These are phyloP conservation scores for Lagopus leucura DNA, from an alignment of 2,113 vertebrate genomes.

Conservation along the genomic window DNA sequence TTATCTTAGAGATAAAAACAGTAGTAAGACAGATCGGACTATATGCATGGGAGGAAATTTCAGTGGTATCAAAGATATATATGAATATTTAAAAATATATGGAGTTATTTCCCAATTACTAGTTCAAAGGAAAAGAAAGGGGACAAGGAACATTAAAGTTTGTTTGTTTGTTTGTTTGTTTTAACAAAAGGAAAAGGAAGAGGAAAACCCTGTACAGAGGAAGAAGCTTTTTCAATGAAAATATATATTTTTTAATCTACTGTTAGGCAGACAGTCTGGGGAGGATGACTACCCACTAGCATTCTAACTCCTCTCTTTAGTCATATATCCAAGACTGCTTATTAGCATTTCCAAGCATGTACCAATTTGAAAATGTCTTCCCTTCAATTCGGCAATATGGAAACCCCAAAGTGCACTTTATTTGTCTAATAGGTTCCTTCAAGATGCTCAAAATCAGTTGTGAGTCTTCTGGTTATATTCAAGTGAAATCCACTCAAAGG, in stretches of 20 bases:
- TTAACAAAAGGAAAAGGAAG: no score
- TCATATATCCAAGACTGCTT: conserved; percentile 2
- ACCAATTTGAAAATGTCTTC: conserved; percentile 44
- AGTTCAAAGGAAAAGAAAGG: not conserved
- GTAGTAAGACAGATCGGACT: not conserved
- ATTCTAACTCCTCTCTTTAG: conserved; percentile 14
- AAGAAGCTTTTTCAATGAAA: not conserved
- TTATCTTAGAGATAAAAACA: not conserved
- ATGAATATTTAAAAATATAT: not conserved
- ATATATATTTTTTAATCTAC: not conserved
- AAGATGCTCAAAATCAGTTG: conserved; percentile 45
- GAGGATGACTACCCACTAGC: not conserved
- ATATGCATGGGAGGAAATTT: not conserved
- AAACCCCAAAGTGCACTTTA: conserved; percentile 47
- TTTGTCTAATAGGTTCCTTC: conserved; percentile 27
- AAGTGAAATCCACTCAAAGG: conserved; percentile 7
- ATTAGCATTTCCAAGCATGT: conserved; percentile 60
- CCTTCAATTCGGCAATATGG: not conserved
- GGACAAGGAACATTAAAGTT: no score
- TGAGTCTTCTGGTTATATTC: conserved; percentile 6
- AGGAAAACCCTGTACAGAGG: not conserved
- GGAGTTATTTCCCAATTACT: not conserved
- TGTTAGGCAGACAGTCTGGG: not conserved
- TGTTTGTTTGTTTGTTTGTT: no score
- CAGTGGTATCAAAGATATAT: not conserved